Percentiles rank a stretch among this genome's conserved stretches.
Conservation (phyloP, 2,797 vertebrate species). For the Pelobates cultripes region DNA sequence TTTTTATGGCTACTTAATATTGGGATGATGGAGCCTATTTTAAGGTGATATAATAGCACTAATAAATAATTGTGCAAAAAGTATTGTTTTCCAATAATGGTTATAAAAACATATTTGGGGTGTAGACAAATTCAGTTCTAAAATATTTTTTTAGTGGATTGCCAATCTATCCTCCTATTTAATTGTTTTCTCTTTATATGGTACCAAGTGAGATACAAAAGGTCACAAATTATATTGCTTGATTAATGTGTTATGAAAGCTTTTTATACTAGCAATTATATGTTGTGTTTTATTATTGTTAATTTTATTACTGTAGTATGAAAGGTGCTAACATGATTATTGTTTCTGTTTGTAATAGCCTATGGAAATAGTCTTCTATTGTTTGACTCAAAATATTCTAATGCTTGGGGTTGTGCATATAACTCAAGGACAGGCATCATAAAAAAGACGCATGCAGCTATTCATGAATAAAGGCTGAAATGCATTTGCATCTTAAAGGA, state of each 20-base stretch:
- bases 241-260: constrained; percentile 39
- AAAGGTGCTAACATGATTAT: constrained; percentile 62
- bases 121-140: too few relatives aligned
- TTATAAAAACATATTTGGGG: too few relatives aligned
- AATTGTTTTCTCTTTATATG: not conserved
- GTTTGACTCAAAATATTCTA: constrained; percentile 34
- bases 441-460: constrained; percentile 30
- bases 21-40: too few relatives aligned
- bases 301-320: constrained; percentile 59
- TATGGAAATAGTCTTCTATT: constrained; percentile 30
- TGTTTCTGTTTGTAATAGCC: constrained; percentile 49
- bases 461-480: constrained; percentile 33
- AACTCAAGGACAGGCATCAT: constrained; percentile 47
- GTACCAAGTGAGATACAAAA: constrained; percentile 30
- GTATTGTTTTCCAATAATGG: too few relatives aligned
- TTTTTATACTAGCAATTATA: constrained; percentile 59
- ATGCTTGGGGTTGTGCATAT: constrained; percentile 24
- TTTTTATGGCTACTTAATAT: too few relatives aligned
- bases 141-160: too few relatives aligned
- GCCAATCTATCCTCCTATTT: too few relatives aligned
- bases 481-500: constrained; percentile 23
- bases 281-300: constrained; percentile 61
- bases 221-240: constrained; percentile 43
- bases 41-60: too few relatives aligned
- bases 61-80: too few relatives aligned